Conservation (phyloP, 2,797 vertebrate genomes). For the Myotis planiceps region DNA sequence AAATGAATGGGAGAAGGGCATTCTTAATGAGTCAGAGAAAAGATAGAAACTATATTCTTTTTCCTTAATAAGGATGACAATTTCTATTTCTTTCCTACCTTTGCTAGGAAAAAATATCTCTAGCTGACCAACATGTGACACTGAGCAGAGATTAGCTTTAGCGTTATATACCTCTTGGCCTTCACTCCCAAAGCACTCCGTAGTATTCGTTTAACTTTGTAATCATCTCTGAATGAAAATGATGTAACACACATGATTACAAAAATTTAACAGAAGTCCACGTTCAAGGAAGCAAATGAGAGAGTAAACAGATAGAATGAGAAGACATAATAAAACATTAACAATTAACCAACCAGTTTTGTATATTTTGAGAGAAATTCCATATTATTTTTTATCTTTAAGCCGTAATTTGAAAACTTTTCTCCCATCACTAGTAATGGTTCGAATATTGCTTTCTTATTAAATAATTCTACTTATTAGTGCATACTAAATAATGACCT, state of each 20-base stretch:
- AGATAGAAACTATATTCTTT: background rate
- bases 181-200: background rate
- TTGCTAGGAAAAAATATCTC: background rate
- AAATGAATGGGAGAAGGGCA: background rate
- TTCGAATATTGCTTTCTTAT: background rate
- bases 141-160: background rate
- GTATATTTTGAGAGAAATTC: background rate
- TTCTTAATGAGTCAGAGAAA: slow-evolving; percentile 20
- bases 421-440: background rate
- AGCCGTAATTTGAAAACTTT: background rate
- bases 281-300: background rate
- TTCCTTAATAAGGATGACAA: background rate
- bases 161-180: background rate
- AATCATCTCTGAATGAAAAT: background rate
- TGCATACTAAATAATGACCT: background rate
- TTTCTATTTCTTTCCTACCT: background rate
- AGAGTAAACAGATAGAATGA: background rate
- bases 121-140: background rate
- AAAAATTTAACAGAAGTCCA: background rate
- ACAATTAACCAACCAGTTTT: background rate
- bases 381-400: background rate
- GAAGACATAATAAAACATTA: background rate
- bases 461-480: background rate
- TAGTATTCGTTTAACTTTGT: background rate
- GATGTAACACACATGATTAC: background rate